Base-by-base conservation (phyloP, 2,113 vertebrate species). In the Copsychus sechellarum region DNA sequence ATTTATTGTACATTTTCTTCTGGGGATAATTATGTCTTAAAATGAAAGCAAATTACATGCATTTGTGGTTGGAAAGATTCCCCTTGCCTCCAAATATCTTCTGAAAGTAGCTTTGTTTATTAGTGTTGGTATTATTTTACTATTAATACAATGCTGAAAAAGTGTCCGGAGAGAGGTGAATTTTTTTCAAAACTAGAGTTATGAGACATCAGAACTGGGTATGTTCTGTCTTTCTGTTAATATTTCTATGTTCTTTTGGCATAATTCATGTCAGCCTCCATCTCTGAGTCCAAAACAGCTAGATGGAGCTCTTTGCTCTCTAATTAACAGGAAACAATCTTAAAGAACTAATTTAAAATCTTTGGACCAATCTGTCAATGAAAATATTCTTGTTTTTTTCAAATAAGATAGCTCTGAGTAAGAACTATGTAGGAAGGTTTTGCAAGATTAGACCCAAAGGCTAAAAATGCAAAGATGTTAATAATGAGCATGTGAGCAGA, bases 291-390 rank as follows among this genome's bases (percentile, higher is more conserved):
- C 89, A 74, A 61, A 85, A 94, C 94, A 96, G 96, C 95, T 93
- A 94, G 96, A 85, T 96, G 95, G 94, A 94, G 95, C 94, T 90
- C 64, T 96, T 95, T 90, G 76, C 88, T 93, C 76, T 95, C 51
- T 86, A 95, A 93, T 86, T 92, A 93, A 62, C 20, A 45, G 25
- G 29, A 88, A 91, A 72, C 36, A 42, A 25, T 64, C 25, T 91
- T 82, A 69, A 65, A 64, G 51, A 93, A 70, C 33, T 53, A 74
- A 87, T 84, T 83, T 60, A n/a, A 66, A 88, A 66, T 56, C 33
- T 77, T 88, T 57, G 28, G 42, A 71, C 33, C 47, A 80, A 58
- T 28, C 18, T 86, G 25, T 31, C 36, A 88, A 48, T 78, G 60
- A 86, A 88, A 74, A 81, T 86, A 80, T 40, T 86, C 60, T 72